Evolutionary conservation across 2,888 invertebrate genomes (phyloP), one percentile per base, ranked within the genome.

Genomic region (Sphinx pinastri): DNA sequence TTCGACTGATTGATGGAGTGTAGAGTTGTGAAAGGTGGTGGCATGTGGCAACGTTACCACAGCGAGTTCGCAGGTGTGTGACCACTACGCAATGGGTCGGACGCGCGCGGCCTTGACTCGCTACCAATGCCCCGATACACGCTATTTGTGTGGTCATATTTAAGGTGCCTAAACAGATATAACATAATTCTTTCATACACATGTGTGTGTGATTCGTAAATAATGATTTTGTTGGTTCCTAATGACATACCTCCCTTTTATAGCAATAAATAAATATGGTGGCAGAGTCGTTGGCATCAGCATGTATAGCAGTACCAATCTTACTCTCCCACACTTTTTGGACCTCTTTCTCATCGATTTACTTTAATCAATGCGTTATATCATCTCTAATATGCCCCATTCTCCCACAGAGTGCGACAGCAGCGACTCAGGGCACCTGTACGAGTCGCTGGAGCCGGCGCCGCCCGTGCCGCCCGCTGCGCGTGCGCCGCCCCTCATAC

Each of bases 391-490:
- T 58, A 47, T 31, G 25, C 63, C 19, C 31, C 14, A 14, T 13
- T 72, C 71, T 75, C 74, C 73, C 19, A 19, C 93, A 96, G 96
- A 96, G 84, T 92, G 92, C 72, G 95, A 95, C 84, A 95, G 91
- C 84, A 93, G 95, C 76, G 96, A 96, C 87, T 95, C 95, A 1
- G 96, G 96, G 73, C 96, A 96, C 84, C 94, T 95, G 79, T 96
- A 97, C 88, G 97, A 97, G 89, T 95, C 95, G 45, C 88, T 96
- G 75, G 93, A 92, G 77, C 91, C 89, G 38, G 81, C 84, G 71
- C 84, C 80, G 16, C 73, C 77, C 69, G 84, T 81, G 68, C 83
- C 80, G 71, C 78, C 71, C 68, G 51, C 77, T 58, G 70, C 81
- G 19, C 59, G 70, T 77, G n/a, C 77, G 71, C 68, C 69, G 75